phyloP scores from a whole-genome alignment of 2,888 invertebrate genomes.

The Pemphredon lugubris region DNA sequence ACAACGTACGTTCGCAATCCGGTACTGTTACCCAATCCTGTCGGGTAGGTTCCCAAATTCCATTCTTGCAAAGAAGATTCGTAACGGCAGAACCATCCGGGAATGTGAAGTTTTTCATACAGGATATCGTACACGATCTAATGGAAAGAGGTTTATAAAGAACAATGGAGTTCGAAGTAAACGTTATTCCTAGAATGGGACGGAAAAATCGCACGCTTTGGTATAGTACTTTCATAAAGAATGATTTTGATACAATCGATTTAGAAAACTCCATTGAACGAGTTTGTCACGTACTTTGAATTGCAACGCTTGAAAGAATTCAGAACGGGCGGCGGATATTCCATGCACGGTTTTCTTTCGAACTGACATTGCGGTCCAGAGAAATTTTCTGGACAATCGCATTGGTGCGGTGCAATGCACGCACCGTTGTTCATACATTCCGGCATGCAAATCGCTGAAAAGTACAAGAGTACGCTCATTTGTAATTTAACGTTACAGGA shows the following conservation, averaged over 20 bases:
- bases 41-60: constrained; percentile 87
- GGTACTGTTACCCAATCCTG: constrained; percentile 85
- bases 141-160: neutral
- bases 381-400: constrained; percentile 88
- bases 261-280: no score
- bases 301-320: constrained; percentile 86
- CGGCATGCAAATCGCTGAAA: constrained; percentile 88
- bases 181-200: neutral
- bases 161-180: neutral
- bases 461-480: constrained; percentile 10
- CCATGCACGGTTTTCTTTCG: constrained; percentile 87
- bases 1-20: constrained; percentile 86
- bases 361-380: constrained; percentile 89
- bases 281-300: constrained; percentile 83
- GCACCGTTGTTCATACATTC: constrained; percentile 91
- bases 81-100: constrained; percentile 87
- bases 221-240: no score
- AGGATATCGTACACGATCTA: constrained; percentile 87
- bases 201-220: no score
- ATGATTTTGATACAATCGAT: no score
- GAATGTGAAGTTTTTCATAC: constrained; percentile 86
- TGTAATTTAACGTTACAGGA: neutral
- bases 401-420: constrained; percentile 88
- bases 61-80: constrained; percentile 87
- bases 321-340: constrained; percentile 85